Base-by-base conservation (phyloP, 2,888 invertebrate species). In the Catocala nupta region DNA sequence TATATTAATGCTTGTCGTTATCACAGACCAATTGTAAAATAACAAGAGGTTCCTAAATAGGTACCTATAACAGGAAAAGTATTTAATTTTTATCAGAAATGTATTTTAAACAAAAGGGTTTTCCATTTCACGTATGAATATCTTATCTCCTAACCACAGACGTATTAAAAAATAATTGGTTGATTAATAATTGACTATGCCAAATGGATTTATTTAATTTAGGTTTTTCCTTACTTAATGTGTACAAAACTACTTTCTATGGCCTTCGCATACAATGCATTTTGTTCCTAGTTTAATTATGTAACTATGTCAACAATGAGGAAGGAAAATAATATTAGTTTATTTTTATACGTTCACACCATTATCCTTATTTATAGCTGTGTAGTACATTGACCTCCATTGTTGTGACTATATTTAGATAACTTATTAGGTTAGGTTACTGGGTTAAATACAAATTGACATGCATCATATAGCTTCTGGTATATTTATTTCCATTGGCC, bases 311-410 rank as follows among this genome's bases (percentile, higher is more conserved):
- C 61, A 47, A 12, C 43, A 33, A 50, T 52, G 12, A 68, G 63
- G 70, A 76, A 68, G 65, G 67, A 73, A 70, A 66, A 58, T 42
- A 52, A 12, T 47, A 58, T 56, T 42, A 25, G 56, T 69, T 64
- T 72, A 68, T 72, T 77, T 70, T 65, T 66, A 68, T 50, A 39
- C 11, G 16, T 73, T 66, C 64, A 62, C 59, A 13, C 58, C 39
- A 11, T 79, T 77, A 71, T 81, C 79, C 79, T 81, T 68, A 69
- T 77, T 66, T 70, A 70, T 64, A 61, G 39, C 48, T 10, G 33
- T 1, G 16, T 43, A 68, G 70, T 62, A 42, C 78, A 69, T 25
- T 76, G 77, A 79, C 75, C 71, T 70, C 33, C 54, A 25, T 39
- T 36, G 52, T 47, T 60, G 55, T 45, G 42, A 43, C 62, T 67